These are phyloP conservation scores for Hemibagrus wyckioides DNA, from an alignment of 2,113 vertebrate genomes.

Conservation along the genomic window DNA sequence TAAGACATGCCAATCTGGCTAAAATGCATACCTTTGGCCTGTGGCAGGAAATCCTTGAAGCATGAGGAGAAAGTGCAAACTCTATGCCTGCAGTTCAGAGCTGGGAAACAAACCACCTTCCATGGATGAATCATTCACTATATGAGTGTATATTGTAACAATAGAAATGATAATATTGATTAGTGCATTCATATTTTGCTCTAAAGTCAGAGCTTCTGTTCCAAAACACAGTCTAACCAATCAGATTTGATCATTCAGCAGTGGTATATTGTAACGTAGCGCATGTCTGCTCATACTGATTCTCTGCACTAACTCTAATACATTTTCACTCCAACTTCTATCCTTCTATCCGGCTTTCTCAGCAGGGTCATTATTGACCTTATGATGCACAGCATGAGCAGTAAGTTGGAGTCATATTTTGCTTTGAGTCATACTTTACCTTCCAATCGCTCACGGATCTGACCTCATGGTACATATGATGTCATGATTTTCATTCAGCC, in stretches of 20 bases:
- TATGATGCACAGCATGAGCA: not conserved
- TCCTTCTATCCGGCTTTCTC: not conserved
- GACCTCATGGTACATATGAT: not conserved
- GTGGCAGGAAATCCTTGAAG: too few relatives aligned
- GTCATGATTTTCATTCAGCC: not conserved
- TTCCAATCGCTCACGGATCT: not conserved
- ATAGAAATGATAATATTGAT: not conserved
- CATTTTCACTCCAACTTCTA: not conserved
- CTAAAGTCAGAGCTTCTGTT: not conserved
- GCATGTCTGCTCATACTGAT: not conserved
- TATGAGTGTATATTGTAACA: not conserved
- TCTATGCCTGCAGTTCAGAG: too few relatives aligned
- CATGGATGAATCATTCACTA: not conserved
- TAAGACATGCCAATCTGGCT: too few relatives aligned
- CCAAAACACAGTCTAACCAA: not conserved
- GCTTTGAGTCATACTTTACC: constrained; percentile 15
- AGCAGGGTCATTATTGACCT: not conserved
- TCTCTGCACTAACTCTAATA: not conserved
- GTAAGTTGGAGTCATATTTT: not conserved
- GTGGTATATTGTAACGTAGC: not conserved
- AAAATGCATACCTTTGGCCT: too few relatives aligned
- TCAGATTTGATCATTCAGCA: not conserved
- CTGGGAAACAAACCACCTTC: too few relatives aligned
- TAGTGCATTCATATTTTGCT: not conserved
- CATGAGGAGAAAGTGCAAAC: too few relatives aligned